Evolutionary conservation across 2,113 vertebrate species (phyloP), one percentile per base, ranked within the genome.

Genomic region (Microtus oregoni): DNA sequence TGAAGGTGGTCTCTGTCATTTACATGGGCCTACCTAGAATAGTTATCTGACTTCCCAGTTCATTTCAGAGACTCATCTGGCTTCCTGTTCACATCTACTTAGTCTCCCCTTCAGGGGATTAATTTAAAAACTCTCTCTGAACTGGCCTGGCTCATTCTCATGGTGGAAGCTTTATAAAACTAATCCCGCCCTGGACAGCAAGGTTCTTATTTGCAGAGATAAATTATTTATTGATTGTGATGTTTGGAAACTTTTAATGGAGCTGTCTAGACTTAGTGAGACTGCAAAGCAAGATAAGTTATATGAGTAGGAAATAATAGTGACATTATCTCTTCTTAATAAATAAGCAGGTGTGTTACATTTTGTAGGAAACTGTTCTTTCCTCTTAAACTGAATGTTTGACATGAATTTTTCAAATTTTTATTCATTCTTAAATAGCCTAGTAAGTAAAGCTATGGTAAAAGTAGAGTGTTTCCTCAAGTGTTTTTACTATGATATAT

Each of bases 181-280:
- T 63, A 90, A 96, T 89, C 79, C 32, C 15, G 47, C 32, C 14
- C 12, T 50, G 38, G 65, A 89, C 78, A 82, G 26, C 22, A 88
- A 67, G 20, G 11, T 32, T 44, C 22, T 83, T 94, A 73, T 65
- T 85, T 87, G 35, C 72, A 95, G 77, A 96, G 72, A 94, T 88
- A 95, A 81, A 95, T 95, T 81, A 86, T 91, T 86, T 92, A 95
- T 83, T 95, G 94, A 96, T 70, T 38, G 22, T 38, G 52, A 82
- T 38, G 90, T 96, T 93, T 93, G 3, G 44, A 85, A 90, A 91
- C 44, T 88, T 91, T 94, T 77, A 88, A 81, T 90, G 93, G 86
- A 24, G 50, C 50, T 85, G 55, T 5, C 41, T 90, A 55, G 47
- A 90, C 35, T 77, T 92, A 78, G 41, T 94, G 9, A 15, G 38